phyloP scores from a whole-genome alignment of 2,797 vertebrate genomes.

The Halcyon chelicuti region DNA sequence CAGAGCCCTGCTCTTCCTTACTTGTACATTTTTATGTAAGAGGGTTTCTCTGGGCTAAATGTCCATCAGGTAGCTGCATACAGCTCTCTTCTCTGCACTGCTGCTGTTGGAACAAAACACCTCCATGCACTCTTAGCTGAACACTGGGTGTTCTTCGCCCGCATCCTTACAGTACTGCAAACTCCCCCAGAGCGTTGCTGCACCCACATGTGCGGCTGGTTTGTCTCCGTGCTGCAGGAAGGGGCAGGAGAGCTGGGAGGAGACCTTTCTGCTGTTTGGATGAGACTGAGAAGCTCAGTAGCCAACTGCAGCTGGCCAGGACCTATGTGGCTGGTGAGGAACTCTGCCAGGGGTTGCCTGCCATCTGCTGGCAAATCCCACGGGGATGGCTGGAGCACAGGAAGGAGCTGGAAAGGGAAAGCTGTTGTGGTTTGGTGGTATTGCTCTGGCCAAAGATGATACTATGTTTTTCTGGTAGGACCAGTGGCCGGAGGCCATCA shows the following conservation, averaged over 20 bases:
- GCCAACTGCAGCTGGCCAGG: neutral
- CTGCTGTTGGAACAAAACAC: neutral
- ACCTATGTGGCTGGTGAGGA: neutral
- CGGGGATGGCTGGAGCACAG: neutral
- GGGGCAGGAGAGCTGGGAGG: neutral
- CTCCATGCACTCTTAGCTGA: neutral
- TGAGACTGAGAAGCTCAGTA: neutral
- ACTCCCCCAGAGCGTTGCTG: neutral
- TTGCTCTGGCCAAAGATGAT: neutral
- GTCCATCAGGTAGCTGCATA: neutral
- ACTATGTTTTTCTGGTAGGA: neutral
- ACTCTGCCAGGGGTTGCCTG: conserved; percentile 50
- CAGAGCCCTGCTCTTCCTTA: neutral
- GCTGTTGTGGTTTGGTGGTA: neutral
- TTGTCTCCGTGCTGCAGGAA: neutral
- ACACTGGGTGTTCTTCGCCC: neutral
- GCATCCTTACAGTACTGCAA: neutral
- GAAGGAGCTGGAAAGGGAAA: neutral
- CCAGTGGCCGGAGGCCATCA: rapidly evolving
- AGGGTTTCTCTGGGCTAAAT: neutral
- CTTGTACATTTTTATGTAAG: neutral
- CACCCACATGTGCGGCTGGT: rapidly evolving
- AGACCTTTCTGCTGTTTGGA: neutral
- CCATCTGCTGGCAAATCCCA: conserved; percentile 67
- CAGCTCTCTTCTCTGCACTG: neutral